Evolutionary conservation across 2,888 invertebrate genomes (phyloP).

Genomic region (Thymelicus lineola): DNA sequence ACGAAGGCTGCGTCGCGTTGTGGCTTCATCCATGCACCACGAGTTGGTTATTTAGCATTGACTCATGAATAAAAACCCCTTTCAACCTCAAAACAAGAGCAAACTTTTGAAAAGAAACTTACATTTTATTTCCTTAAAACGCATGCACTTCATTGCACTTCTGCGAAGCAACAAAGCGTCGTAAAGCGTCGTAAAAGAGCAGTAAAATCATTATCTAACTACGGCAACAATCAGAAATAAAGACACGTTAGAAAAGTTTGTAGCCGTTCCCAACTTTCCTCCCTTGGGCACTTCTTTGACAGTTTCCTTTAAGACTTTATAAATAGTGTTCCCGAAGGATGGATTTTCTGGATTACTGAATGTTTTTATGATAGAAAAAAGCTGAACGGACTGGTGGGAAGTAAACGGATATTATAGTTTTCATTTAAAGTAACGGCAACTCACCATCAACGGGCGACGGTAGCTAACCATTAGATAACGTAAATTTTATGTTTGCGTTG

Average conservation of each 20-base stretch:
- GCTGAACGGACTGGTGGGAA: conserved; percentile 31
- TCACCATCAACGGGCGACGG: too few species aligned
- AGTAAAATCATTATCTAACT: conserved; percentile 49
- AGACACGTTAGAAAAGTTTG: conserved; percentile 67
- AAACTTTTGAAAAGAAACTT: too few species aligned
- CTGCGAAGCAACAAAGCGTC: conserved; percentile 15
- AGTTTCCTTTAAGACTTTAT: conserved; percentile 74
- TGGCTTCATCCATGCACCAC: too few species aligned
- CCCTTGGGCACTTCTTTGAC: conserved; percentile 69
- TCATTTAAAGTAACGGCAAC: too few species aligned
- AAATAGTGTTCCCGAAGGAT: conserved; percentile 69
- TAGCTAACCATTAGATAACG: too few species aligned
- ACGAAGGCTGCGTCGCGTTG: too few species aligned
- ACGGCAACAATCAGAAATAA: conserved; percentile 69
- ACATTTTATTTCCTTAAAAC: conserved; percentile 1
- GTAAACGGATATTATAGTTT: conserved; percentile 24
- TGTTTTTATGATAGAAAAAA: conserved; percentile 59
- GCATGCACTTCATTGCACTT: conserved; percentile 7
- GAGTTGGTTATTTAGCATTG: too few species aligned
- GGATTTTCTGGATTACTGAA: conserved; percentile 63
- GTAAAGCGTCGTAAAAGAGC: conserved; percentile 36
- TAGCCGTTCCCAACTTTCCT: conserved; percentile 61
- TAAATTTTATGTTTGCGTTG: too few species aligned
- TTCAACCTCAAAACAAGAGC: too few species aligned
- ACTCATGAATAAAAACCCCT: too few species aligned